Evolutionary conservation across 2,888 invertebrate species (phyloP), one percentile per base, ranked within the genome.

Genomic region (Drosophila merina): DNA sequence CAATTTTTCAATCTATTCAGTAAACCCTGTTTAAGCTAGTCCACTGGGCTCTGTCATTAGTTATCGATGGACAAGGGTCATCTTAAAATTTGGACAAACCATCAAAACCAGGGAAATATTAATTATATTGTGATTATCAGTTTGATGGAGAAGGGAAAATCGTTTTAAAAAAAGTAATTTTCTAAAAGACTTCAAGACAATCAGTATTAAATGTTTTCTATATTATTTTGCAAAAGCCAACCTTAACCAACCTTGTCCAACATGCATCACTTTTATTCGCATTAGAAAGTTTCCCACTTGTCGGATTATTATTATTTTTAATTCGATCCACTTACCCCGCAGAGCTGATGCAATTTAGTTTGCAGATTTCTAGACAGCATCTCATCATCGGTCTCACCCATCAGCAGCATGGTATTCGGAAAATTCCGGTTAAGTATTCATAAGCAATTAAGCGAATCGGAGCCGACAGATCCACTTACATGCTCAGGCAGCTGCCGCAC

Each of bases 1-100:
- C 75, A 87, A 76, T 75, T 83, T 85, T 83, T 85, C 75, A 79
- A 83, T 83, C 86, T 85, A 87, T 82, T 67, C 66, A 55, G 72
- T 6, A 60, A 76, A 76, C 50, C 70, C 62, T 55, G 57, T 55
- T 48, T 40, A 30, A 44, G 58, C 59, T 33, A 26, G 42, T 36
- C 40, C 25, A 30, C 14, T 42, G 8, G 8, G 7, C 8, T 40
- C 20, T 28, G 60, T 71, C 69, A 71, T 69, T 71, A 69, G 69
- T 71, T 71, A 26, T 47, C 60, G 45, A 40, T 40, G 9, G 55
- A 71, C 62, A 33, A 60, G 72, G 33, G 30, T 40, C 44, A 47
- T 59, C 31, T 4, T 4, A 33, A 10, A 31, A 14, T 42, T 20
- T 49, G 58, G 51, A 42, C 47, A 57, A 20, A 8, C 10, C 25